phyloP scores from a whole-genome alignment of 1,140 invertebrate species.

The Drosophila rufa region DNA sequence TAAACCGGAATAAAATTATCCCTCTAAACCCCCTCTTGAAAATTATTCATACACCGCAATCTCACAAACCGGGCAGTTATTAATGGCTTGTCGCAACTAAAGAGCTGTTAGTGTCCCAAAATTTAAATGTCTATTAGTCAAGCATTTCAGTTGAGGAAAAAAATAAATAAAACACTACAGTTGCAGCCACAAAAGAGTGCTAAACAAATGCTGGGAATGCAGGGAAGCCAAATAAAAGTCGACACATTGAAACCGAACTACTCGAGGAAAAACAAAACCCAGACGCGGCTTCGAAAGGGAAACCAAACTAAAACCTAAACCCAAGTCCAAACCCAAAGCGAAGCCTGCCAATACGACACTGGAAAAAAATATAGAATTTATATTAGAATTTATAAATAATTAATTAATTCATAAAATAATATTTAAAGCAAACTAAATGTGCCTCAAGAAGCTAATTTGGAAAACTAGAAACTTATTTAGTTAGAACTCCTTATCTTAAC shows the following conservation, averaged over 20 bases:
- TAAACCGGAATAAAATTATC: conserved; percentile 10
- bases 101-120: conserved; percentile 49
- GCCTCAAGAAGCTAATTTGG: background rate
- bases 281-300: conserved; percentile 16
- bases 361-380: background rate
- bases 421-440: background rate
- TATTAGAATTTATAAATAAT: background rate
- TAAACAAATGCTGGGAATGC: conserved; percentile 45
- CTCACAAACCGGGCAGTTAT: conserved; percentile 30
- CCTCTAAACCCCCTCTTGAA: conserved; percentile 3
- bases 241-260: conserved; percentile 59
- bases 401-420: background rate
- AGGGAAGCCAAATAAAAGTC: conserved; percentile 71
- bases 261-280: conserved; percentile 31
- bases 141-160: conserved; percentile 16
- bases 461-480: too few relatives aligned
- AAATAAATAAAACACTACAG: conserved; percentile 19
- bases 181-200: conserved; percentile 32
- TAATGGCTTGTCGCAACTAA: conserved; percentile 61
- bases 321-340: background rate
- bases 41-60: conserved; percentile 29
- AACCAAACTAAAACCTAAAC: conserved; percentile 40
- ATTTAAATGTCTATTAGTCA: conserved; percentile 67
- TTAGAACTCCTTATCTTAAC: background rate
- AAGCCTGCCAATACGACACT: conserved; percentile 9